Conservation (phyloP, 2,888 invertebrate species). For the Chloroclysta siterata region DNA sequence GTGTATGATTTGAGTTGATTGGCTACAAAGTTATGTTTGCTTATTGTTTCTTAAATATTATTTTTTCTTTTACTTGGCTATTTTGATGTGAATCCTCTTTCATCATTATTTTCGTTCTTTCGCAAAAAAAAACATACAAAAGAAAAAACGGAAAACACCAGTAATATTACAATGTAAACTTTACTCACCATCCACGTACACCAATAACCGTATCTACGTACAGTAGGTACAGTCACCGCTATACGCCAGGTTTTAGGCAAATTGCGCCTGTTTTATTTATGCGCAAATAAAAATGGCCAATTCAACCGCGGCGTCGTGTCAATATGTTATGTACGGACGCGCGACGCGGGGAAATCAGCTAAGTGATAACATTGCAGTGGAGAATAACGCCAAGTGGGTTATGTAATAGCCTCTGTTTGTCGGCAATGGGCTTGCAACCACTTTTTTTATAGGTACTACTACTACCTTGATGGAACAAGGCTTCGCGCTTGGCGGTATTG, state of each 20-base stretch:
- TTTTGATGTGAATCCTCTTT: no score
- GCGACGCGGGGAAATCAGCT: conserved; percentile 53
- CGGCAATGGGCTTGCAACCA: no score
- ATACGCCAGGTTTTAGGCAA: conserved; percentile 72
- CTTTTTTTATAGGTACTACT: no score
- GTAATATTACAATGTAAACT: conserved; percentile 29
- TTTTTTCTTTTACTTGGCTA: no score
- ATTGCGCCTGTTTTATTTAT: conserved; percentile 79
- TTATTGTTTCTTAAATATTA: no score
- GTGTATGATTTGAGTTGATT: no score
- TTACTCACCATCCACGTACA: conserved; percentile 41
- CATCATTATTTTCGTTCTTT: not conserved
- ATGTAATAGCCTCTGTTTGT: not conserved
- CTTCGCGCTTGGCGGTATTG: no score
- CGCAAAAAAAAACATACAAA: not conserved
- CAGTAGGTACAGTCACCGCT: not conserved
- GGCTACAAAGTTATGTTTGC: no score
- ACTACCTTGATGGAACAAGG: no score
- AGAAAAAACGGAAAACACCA: not conserved
- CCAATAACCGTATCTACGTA: conserved; percentile 39
- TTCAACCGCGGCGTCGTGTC: conserved; percentile 51
- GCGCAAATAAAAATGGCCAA: conserved; percentile 73
- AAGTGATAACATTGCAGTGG: conserved; percentile 38
- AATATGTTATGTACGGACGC: conserved; percentile 50
- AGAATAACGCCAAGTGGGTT: conserved; percentile 13